Conservation (phyloP, 2,113 vertebrate genomes). For the Sceloporus undulatus region DNA sequence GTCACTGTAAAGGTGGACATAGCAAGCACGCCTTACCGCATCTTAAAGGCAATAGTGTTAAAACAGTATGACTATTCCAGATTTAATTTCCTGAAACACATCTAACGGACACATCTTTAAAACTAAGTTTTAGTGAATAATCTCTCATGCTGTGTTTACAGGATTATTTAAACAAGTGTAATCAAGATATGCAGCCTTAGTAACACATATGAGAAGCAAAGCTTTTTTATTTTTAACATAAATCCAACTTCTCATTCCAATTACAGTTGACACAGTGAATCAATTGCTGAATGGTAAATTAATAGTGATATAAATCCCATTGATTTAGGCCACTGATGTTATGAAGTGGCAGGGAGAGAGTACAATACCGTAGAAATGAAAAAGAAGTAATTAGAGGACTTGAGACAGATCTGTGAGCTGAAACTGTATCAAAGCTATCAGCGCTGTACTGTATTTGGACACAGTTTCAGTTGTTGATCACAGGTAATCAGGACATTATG, state of each 20-base stretch:
- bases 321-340: no score
- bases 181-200: background rate
- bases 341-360: background rate
- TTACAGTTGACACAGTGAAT: no score
- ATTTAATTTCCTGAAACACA: background rate
- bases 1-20: background rate
- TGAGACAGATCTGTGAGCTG: background rate
- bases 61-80: background rate
- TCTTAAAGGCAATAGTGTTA: background rate
- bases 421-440: background rate
- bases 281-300: no score
- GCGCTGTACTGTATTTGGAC: no score
- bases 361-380: background rate
- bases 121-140: background rate
- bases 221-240: no score
- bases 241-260: no score
- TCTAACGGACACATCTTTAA: background rate
- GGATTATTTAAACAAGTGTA: background rate
- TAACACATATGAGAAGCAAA: background rate
- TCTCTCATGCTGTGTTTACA: background rate
- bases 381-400: background rate
- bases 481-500: no score
- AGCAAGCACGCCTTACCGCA: background rate
- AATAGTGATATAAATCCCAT: no score
- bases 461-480: no score